Evolutionary conservation across 1,140 invertebrate genomes (phyloP).

Genomic region (Lordiphosa clarofinis): DNA sequence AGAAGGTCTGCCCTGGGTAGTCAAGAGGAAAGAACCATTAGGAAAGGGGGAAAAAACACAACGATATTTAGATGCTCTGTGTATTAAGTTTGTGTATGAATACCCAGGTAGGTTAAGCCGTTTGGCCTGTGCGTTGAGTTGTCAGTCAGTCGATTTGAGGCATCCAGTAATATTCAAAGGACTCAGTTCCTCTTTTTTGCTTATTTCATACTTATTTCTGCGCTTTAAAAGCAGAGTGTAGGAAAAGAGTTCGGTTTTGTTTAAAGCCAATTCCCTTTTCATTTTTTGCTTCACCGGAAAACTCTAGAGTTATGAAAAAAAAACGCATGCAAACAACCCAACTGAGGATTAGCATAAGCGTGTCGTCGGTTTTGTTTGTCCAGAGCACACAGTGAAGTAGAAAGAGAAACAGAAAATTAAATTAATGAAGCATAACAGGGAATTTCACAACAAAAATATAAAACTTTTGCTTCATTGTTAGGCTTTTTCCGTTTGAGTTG

Average conservation of each 20-base stretch:
- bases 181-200: too few relatives aligned
- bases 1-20: background rate
- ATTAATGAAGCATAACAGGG: slow-evolving; percentile 67
- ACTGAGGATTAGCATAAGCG: slow-evolving; percentile 55
- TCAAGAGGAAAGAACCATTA: background rate
- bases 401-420: slow-evolving; percentile 56
- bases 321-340: slow-evolving; percentile 11
- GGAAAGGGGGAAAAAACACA: background rate
- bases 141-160: too few relatives aligned
- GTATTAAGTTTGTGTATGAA: too few relatives aligned
- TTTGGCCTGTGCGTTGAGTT: too few relatives aligned
- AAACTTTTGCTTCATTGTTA: slow-evolving; percentile 49
- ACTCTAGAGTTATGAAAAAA: too few relatives aligned
- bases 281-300: background rate
- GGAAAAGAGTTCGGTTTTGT: too few relatives aligned
- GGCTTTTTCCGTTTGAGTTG: slow-evolving; percentile 41
- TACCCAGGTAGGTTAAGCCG: too few relatives aligned
- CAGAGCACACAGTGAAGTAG: slow-evolving; percentile 12
- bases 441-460: slow-evolving; percentile 25
- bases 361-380: slow-evolving; percentile 22
- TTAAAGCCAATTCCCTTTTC: background rate
- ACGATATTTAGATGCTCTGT: background rate
- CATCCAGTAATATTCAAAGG: too few relatives aligned
- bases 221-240: too few relatives aligned
- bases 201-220: too few relatives aligned